Evolutionary conservation across 2,888 invertebrate species (phyloP).

Genomic region (Oligia latruncula): DNA sequence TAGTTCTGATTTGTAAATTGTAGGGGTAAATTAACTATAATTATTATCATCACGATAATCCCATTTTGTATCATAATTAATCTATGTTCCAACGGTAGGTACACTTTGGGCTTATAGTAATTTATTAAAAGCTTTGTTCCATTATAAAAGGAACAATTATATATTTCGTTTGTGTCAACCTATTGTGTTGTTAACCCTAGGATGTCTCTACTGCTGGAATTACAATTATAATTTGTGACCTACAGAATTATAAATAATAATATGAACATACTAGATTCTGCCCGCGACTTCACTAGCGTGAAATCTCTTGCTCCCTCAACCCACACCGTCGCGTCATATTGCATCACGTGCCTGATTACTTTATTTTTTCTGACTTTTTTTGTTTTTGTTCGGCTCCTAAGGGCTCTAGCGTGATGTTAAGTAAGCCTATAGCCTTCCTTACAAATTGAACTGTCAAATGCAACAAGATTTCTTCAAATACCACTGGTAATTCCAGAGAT

Average conservation of each 20-base stretch:
- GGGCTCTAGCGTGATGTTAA: too few relatives aligned
- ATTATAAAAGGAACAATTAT: background rate
- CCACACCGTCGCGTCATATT: too few relatives aligned
- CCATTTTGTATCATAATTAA: background rate
- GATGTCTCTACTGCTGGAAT: background rate
- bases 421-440: too few relatives aligned
- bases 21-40: background rate
- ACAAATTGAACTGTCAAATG: too few relatives aligned
- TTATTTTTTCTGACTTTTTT: too few relatives aligned
- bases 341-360: too few relatives aligned
- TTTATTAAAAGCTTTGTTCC: slow-evolving; percentile 1
- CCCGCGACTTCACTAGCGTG: too few relatives aligned
- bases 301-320: too few relatives aligned
- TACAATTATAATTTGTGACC: background rate
- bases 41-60: slow-evolving; percentile 13
- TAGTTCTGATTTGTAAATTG: background rate
- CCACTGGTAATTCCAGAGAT: too few relatives aligned
- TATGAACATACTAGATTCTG: background rate
- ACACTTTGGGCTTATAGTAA: background rate
- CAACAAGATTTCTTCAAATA: too few relatives aligned
- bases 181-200: background rate
- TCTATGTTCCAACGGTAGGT: background rate
- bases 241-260: background rate
- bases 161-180: background rate
- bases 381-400: too few relatives aligned